Base-by-base conservation (phyloP, 2,113 vertebrate genomes). In the Thamnaconus septentrionalis region DNA sequence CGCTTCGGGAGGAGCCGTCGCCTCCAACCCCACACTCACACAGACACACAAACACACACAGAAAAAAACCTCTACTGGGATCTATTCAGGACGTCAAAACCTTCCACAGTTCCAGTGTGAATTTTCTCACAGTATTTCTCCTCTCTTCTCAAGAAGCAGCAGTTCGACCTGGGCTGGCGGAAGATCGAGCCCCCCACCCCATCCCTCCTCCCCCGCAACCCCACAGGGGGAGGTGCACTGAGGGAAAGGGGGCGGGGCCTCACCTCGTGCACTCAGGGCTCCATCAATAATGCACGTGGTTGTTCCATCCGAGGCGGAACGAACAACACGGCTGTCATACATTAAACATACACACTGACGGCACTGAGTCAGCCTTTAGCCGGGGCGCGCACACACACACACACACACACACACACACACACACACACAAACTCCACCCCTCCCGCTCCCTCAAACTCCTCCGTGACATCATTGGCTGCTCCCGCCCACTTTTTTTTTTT, bases 231-330 rank as follows among this genome's bases (percentile, higher is more conserved):
- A 31, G 8, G 4, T 62, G 54, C 6, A 8, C 71, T 53, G 69
- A 70, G 67, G 78, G 75, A 75, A 66, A 56, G 73, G 7, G 66
- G 51, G 64, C 68, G 9, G 1, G 43, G 53, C 73, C 59, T 83
- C 74, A 84, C 55, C 18, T 31, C 68, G 56, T 79, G 73, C 88
- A 80, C 84, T 87, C 64, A 75, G 39, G n/a, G 50, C 68, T 44
- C 47, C 65, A 86, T 91, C 53, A 89, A 85, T 86, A 82, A 89
- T 90, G 66, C 49, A 90, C 61, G 56, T 31, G 18, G 18, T 6
- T 4, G 10, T 49, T 88, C 73, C 81, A 82, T 88, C 83, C 79
- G 62, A 89, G 64, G 67, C 79, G 60, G 73, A 56, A 43, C 41
- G 54, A 64, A 59, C 64, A 83, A 81, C 61, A 65, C 71, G 79